Evolutionary conservation across 2,888 invertebrate species (phyloP), one percentile per base, ranked within the genome.

Genomic region (Lasioglossum oenotherae): DNA sequence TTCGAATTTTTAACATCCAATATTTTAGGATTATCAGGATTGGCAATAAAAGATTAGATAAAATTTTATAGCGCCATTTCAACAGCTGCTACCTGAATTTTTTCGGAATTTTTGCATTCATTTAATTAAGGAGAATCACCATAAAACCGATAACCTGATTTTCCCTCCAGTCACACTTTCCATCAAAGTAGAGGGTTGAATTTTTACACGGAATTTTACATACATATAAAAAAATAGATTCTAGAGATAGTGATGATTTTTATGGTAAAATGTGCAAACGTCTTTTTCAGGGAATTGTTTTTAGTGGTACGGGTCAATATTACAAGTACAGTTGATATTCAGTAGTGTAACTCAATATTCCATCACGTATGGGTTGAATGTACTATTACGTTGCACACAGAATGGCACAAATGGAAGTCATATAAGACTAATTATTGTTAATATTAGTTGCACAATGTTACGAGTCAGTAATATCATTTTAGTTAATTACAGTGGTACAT

Each of bases 281-380:
- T 23, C 10, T 53, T 8, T 49, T 53, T 10, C 53, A n/a, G n/a
- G 2, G 31, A 8, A 67, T 35, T 3, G 2, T 67, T 38, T 49
- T 31, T 72, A 81, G 81, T 83, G n/a, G 76, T 73, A 76, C 75
- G 53, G 53, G 35, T 67, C 67, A 67, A 67, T 67, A 6, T 14
- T 60, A 27, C 14, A 4, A 27, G 60, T 60, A 5, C 14, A 14
- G 12, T 5, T 60, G 60, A 27, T 60, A 14, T 5, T 27, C 60
- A 14, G 60, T 27, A 53, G 53, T n/a, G 23, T 53, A 53, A 53
- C 8, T 53, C 10, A n/a, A 53, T 53, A 53, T 53, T 53, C 3
- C 23, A 53, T 23, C n/a, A n/a, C 3, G n/a, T 53, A 53, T 53
- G 10, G n/a, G 10, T n/a, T n/a, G 23, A n/a, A n/a, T 53, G 10